phyloP scores from a whole-genome alignment of 2,888 invertebrate genomes.

The Pammene aurita region DNA sequence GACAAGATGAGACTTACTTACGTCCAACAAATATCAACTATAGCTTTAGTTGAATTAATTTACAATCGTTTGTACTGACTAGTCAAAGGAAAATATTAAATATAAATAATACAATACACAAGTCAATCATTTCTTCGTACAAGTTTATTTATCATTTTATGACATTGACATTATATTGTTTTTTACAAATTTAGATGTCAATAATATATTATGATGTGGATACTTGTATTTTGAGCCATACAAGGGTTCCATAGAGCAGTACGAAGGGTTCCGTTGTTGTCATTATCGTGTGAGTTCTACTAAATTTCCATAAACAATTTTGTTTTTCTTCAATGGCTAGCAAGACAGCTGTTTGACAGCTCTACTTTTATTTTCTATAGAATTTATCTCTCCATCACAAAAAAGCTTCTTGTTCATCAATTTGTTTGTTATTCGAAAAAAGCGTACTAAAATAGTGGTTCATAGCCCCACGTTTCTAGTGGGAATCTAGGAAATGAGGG shows the following conservation, averaged over 20 bases:
- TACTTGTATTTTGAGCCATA: constrained; percentile 15
- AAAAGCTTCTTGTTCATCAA: constrained; percentile 58
- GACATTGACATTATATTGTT: constrained; percentile 14
- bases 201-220: background rate
- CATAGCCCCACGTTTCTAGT: constrained; percentile 44
- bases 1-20: background rate
- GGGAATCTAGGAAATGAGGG: constrained; percentile 49
- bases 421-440: constrained; percentile 55
- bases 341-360: constrained; percentile 72
- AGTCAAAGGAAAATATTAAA: background rate
- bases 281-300: constrained; percentile 1
- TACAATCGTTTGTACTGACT: background rate
- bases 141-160: constrained; percentile 12
- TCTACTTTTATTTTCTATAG: constrained; percentile 69
- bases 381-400: constrained; percentile 52
- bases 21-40: background rate
- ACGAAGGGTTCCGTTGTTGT: background rate
- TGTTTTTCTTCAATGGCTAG: constrained; percentile 38
- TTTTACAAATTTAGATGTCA: background rate
- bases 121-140: background rate
- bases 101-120: background rate
- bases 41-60: background rate
- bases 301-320: constrained; percentile 24
- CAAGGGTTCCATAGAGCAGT: constrained; percentile 11
- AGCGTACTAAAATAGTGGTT: constrained; percentile 47